Conservation (phyloP, 1,140 invertebrate genomes). For the Brachionus koreanus region DNA sequence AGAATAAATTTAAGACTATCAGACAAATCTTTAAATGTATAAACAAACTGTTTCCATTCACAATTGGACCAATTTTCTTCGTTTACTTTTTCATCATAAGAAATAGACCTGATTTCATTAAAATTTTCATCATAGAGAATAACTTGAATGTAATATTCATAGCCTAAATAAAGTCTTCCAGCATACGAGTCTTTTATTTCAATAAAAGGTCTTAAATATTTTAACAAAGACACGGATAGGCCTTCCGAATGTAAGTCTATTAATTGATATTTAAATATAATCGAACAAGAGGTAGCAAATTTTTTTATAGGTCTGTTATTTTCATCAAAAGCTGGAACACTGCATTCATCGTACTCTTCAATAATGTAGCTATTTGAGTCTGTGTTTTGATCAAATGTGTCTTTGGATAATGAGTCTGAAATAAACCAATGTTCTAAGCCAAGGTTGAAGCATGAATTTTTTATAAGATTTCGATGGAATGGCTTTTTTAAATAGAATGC, state of each 20-base stretch:
- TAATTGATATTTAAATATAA: conserved; percentile 14
- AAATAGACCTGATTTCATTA: background rate
- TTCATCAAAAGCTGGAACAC: background rate
- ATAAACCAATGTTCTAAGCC: background rate
- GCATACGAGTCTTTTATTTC: background rate
- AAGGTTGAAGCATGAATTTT: background rate
- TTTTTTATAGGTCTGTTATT: background rate
- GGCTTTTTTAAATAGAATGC: background rate
- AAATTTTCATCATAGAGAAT: background rate
- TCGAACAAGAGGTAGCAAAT: background rate
- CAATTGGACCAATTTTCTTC: conserved; percentile 12
- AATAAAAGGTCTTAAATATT: background rate
- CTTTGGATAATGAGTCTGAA: background rate
- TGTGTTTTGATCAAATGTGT: background rate
- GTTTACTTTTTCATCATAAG: background rate
- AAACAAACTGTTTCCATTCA: conserved; percentile 11
- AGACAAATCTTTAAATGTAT: background rate
- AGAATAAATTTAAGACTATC: background rate
- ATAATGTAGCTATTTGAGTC: background rate
- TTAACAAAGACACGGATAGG: background rate
- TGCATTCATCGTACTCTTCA: conserved; percentile 5
- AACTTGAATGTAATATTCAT: background rate
- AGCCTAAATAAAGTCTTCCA: conserved; percentile 4
- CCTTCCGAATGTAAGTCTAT: background rate
- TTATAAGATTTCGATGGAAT: background rate